Evolutionary conservation across 2,888 invertebrate genomes (phyloP).

Genomic region (Dione vanillae): DNA sequence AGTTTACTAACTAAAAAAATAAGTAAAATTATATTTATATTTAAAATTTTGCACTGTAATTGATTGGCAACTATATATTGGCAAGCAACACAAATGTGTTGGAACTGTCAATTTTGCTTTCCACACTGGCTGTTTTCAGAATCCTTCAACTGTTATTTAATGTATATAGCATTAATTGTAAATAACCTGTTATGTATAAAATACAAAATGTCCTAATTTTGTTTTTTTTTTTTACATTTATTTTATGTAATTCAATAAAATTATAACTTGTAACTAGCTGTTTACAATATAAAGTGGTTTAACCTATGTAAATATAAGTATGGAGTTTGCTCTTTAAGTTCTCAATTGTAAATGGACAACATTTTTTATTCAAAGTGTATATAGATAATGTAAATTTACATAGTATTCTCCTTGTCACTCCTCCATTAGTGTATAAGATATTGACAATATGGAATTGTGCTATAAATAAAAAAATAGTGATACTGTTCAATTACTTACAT

Average conservation of each 20-base stretch:
- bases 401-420: conserved; percentile 46
- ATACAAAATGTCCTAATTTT: conserved; percentile 44
- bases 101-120: conserved; percentile 11
- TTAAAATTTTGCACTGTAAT: conserved; percentile 24
- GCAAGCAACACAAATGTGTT: conserved; percentile 24
- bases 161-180: conserved; percentile 47
- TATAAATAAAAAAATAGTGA: conserved; percentile 66
- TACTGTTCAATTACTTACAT: conserved; percentile 48
- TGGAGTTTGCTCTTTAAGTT: conserved; percentile 13
- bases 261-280: conserved; percentile 22
- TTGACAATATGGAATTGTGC: conserved; percentile 76
- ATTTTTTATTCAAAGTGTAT: conserved; percentile 32
- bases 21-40: conserved; percentile 12
- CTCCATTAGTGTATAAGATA: conserved; percentile 51
- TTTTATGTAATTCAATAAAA: conserved; percentile 30
- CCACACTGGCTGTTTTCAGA: background rate
- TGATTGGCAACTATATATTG: conserved; percentile 4
- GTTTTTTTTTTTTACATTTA: conserved; percentile 20
- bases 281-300: conserved; percentile 8
- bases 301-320: conserved; percentile 41
- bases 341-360: conserved; percentile 28
- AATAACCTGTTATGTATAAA: conserved; percentile 49
- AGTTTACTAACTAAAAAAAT: conserved; percentile 19
- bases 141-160: conserved; percentile 29
- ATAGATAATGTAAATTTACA: conserved; percentile 39